Base-by-base conservation (phyloP, 2,797 vertebrate species). In the Corythornis leucogaster region DNA sequence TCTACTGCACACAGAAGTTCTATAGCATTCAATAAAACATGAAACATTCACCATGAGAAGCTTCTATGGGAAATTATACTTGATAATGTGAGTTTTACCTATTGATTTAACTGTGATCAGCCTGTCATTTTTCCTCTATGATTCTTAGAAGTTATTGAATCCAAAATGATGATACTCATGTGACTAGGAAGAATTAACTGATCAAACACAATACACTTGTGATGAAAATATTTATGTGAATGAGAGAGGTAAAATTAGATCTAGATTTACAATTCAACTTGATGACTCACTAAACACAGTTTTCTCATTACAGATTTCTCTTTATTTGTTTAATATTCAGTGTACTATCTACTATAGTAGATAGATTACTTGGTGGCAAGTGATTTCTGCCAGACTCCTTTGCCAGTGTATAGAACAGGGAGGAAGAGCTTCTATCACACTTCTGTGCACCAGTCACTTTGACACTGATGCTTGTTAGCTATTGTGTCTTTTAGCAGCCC, bases 251-350 rank as follows among this genome's bases (percentile, higher is more conserved):
- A 85, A 90, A 67, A 30, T 5, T 58, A 50, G 26, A n/a, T 58
- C 22, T 63, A 54, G 35, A 59, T 84, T 78, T 84, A 19, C 5
- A 38, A 5, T 81, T 90, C 63, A 59, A 24, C 45, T 38, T 58
- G 14, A 21, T 4, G 26, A 46, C 33, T 89, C 40, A 64, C 26
- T 85, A 48, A 94, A 40, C 6, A 19, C 15, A 48, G 5, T 66
- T 85, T 89, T 91, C 21, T 87, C 76, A 78, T 81, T 43, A 19
- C 98, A 98, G 98, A 85, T 98, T 99, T 96, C 78, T 99, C 70
- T 98, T 98, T 92, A 97, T 99, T 95, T 99, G 98, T 96, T 98
- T 99, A 54, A 98, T 99, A 98, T 99, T 99, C 98, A 99, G 98
- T 80, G 98, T 99, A 35, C 97, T 99, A 26, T 99, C 98, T 91